These are phyloP conservation scores for Limanda limanda DNA, from an alignment of 2,113 vertebrate genomes.

Conservation along the genomic window DNA sequence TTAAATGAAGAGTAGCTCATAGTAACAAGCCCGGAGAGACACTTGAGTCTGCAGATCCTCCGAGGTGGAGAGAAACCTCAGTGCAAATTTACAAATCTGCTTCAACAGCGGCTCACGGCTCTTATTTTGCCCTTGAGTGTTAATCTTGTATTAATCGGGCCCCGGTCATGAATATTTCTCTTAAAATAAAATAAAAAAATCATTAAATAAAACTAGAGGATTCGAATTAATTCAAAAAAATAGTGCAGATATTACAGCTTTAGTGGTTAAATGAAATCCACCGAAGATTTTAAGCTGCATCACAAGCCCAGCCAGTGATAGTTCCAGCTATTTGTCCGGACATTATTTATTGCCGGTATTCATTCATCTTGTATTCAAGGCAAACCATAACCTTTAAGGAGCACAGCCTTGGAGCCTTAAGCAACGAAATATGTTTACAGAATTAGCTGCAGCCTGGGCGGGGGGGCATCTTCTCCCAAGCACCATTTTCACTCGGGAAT, in stretches of 20 bases:
- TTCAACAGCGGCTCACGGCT: neutral
- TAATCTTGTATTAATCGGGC: neutral
- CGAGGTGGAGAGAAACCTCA: too few relatives aligned
- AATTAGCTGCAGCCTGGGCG: neutral
- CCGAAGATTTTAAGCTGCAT: neutral
- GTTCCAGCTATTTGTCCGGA: neutral
- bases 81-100: neutral
- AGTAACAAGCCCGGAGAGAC: neutral
- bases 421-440: neutral
- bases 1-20: neutral
- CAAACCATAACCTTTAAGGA: slow-evolving; percentile 8
- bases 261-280: neutral
- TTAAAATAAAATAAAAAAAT: neutral
- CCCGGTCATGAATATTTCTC: neutral
- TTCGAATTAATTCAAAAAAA: neutral
- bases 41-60: neutral
- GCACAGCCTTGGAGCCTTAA: slow-evolving; percentile 3
- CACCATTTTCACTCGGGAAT: neutral
- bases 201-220: neutral
- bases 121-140: neutral
- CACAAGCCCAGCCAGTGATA: neutral
- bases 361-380: slow-evolving; percentile 9
- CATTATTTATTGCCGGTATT: slow-evolving; percentile 2
- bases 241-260: neutral
- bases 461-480: neutral